Evolutionary conservation across 2,888 invertebrate genomes (phyloP).

Genomic region (Dorcus hopei): DNA sequence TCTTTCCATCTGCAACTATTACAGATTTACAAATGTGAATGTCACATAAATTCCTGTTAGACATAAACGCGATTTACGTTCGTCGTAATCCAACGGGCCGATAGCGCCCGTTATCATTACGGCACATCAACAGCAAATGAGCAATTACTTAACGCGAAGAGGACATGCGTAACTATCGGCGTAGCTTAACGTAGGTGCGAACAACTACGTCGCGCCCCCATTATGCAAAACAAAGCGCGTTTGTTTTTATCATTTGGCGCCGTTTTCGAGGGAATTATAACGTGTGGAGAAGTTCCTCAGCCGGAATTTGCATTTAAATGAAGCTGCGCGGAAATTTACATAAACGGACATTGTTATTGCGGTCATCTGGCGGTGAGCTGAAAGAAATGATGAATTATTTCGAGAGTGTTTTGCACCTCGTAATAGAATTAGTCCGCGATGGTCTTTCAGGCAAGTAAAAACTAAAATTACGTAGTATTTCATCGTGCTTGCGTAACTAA

Average conservation of each 20-base stretch:
- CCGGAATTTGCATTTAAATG: constrained; percentile 1
- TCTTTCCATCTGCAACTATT: no score
- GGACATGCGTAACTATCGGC: constrained; percentile 23
- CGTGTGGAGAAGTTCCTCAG: not conserved
- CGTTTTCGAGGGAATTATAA: not conserved
- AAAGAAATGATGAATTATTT: not conserved
- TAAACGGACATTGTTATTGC: not conserved
- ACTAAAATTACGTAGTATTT: not conserved
- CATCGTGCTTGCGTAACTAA: no score
- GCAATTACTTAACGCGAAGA: constrained; percentile 39
- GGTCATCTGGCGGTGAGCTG: not conserved
- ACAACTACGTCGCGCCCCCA: not conserved
- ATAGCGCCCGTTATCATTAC: constrained; percentile 29
- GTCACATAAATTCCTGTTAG: no score
- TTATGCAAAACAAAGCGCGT: not conserved
- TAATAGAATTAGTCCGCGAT: no score
- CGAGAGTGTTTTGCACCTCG: not conserved
- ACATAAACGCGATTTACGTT: no score
- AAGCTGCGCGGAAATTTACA: not conserved
- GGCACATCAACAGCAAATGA: constrained; percentile 38
- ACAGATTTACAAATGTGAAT: no score
- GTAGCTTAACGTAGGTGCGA: not conserved
- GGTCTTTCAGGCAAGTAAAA: not conserved
- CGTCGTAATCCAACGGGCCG: not conserved
- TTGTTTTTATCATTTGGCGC: not conserved